Evolutionary conservation across 2,113 vertebrate genomes (phyloP).

Genomic region (Gadus macrocephalus): DNA sequence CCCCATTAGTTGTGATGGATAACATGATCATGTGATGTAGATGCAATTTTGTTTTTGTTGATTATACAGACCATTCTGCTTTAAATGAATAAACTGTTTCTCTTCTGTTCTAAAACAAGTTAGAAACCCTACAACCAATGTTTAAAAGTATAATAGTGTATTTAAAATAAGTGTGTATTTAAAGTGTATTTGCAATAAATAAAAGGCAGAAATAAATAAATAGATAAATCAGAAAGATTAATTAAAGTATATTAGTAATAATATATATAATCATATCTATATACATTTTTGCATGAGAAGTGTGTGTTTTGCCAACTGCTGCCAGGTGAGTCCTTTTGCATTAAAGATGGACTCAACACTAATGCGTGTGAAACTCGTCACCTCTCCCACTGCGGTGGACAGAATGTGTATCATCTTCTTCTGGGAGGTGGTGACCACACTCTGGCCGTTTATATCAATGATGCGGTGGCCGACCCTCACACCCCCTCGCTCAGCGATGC

Average conservation of each 20-base stretch:
- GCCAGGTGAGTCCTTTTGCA: too few species aligned
- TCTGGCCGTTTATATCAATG: constrained; percentile 96
- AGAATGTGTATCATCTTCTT: constrained; percentile 97
- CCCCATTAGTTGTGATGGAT: too few species aligned
- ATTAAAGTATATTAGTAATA: too few species aligned
- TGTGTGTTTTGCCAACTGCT: too few species aligned
- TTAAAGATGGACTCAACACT: too few species aligned
- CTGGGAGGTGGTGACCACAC: constrained; percentile 93
- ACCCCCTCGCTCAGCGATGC: constrained; percentile 92
- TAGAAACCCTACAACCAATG: too few species aligned
- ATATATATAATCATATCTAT: background rate
- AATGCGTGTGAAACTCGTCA: constrained; percentile 55
- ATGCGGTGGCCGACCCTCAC: constrained; percentile 96
- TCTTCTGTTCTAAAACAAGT: background rate
- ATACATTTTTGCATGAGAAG: background rate
- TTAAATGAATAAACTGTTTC: background rate
- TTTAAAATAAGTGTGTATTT: too few species aligned
- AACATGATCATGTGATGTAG: too few species aligned
- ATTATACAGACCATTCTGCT: background rate
- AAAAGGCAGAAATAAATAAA: too few species aligned
- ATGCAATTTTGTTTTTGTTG: background rate
- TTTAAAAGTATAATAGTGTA: too few species aligned
- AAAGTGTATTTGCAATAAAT: too few species aligned
- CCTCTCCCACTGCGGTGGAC: constrained; percentile 94
- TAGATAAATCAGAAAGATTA: too few species aligned